A percentile compares a stretch with the other conserved stretches of the same genome.
These are phyloP conservation scores for Okamejei kenojei DNA, from an alignment of 2,797 vertebrate species.

Conservation along the genomic window DNA sequence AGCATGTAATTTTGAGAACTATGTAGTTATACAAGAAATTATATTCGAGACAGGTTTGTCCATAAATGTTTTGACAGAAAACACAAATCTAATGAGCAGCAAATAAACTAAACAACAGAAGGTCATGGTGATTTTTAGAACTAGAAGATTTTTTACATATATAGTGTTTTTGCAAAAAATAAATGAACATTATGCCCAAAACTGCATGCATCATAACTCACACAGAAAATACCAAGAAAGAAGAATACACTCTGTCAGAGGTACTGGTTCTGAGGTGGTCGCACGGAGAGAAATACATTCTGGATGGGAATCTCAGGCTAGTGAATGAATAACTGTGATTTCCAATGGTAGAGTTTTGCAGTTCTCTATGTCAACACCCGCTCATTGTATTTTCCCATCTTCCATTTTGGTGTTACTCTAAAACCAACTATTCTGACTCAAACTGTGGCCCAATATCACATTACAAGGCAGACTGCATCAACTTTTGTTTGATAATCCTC, in stretches of 20 bases:
- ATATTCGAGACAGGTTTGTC: neutral
- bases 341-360: too few relatives aligned
- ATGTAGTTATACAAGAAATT: neutral
- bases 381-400: too few relatives aligned
- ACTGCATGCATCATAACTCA: neutral
- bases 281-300: neutral
- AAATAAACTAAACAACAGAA: neutral
- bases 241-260: neutral
- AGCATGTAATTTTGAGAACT: neutral
- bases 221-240: neutral
- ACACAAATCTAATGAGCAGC: neutral
- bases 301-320: too few relatives aligned
- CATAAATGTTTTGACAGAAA: neutral
- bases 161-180: neutral
- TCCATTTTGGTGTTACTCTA: too few relatives aligned
- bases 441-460: too few relatives aligned
- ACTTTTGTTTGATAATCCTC: too few relatives aligned
- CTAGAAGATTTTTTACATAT: neutral
- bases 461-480: too few relatives aligned
- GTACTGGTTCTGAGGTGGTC: neutral
- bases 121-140: neutral
- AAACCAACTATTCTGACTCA: too few relatives aligned
- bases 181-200: neutral
- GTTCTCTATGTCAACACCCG: too few relatives aligned
- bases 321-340: too few relatives aligned